Conservation (phyloP, 2,888 invertebrate genomes). For the Aphelenchoides bicaudatus region DNA sequence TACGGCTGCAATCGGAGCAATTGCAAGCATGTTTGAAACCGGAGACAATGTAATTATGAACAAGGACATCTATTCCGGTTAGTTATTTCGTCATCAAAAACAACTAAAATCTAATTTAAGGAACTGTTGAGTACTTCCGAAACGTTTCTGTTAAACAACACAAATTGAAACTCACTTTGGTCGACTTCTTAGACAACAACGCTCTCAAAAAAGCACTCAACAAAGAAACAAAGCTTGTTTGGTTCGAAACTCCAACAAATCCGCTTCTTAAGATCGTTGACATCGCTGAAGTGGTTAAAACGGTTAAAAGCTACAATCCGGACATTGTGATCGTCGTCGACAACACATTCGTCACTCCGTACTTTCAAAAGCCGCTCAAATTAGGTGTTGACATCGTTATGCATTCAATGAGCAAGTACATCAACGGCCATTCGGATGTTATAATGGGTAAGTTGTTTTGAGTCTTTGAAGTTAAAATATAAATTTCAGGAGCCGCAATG, state of each 20-base stretch:
- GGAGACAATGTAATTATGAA: constrained; percentile 87
- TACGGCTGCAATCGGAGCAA: constrained; percentile 74
- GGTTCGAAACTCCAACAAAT: constrained; percentile 95
- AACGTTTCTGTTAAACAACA: constrained; percentile 65
- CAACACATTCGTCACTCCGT: constrained; percentile 74
- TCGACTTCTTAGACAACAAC: constrained; percentile 72
- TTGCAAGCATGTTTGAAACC: constrained; percentile 72
- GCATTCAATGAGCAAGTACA: constrained; percentile 92
- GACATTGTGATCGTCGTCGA: constrained; percentile 72
- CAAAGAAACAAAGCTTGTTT: constrained; percentile 84
- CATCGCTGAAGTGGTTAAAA: constrained; percentile 68
- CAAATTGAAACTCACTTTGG: constrained; percentile 74
- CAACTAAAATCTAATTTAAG: constrained; percentile 21
- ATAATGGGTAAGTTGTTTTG: too few species aligned
- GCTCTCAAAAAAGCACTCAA: constrained; percentile 72
- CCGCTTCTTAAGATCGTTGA: constrained; percentile 85
- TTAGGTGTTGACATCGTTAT: constrained; percentile 85
- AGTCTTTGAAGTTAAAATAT: too few species aligned
- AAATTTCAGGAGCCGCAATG: constrained; percentile 76
- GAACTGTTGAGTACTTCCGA: constrained; percentile 64
- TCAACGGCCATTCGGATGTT: constrained; percentile 96
- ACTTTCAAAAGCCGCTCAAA: constrained; percentile 74
- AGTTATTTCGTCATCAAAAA: constrained; percentile 15
- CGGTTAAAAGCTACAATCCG: constrained; percentile 65
- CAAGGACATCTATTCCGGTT: constrained; percentile 91